These are phyloP conservation scores for Ophion ellenae DNA, from an alignment of 2,888 invertebrate genomes.

Conservation along the genomic window DNA sequence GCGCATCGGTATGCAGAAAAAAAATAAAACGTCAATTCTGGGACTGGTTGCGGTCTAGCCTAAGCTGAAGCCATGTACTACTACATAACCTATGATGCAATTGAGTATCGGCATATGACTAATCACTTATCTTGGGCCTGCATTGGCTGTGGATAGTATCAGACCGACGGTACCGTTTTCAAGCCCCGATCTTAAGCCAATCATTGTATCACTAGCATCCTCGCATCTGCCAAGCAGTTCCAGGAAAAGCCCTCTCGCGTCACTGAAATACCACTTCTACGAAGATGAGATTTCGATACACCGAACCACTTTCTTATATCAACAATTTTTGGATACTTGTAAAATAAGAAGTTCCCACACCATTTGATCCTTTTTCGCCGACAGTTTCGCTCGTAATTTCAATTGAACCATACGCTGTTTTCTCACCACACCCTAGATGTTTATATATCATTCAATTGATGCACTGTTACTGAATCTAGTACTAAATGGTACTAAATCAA, in stretches of 20 bases:
- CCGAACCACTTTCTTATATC: neutral
- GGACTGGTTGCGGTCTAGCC: too few species aligned
- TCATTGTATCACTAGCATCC: neutral
- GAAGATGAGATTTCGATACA: neutral
- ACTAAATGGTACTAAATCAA: too few species aligned
- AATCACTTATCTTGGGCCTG: too few species aligned
- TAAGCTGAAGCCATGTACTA: too few species aligned
- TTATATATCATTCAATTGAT: neutral
- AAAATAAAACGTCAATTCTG: too few species aligned
- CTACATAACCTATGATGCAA: too few species aligned
- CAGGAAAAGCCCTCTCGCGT: neutral
- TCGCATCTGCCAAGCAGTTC: neutral
- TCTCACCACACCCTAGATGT: neutral
- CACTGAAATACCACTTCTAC: neutral
- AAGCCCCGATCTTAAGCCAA: too few species aligned
- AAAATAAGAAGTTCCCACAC: neutral
- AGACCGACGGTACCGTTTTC: too few species aligned
- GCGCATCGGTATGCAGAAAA: too few species aligned
- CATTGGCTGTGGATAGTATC: too few species aligned
- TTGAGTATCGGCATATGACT: too few species aligned
- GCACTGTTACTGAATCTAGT: too few species aligned
- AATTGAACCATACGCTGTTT: neutral
- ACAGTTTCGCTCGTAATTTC: neutral
- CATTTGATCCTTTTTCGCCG: neutral
- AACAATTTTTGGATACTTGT: neutral